Evolutionary conservation across 2,888 invertebrate species (phyloP).

Genomic region (Acanthosepion esculentum): DNA sequence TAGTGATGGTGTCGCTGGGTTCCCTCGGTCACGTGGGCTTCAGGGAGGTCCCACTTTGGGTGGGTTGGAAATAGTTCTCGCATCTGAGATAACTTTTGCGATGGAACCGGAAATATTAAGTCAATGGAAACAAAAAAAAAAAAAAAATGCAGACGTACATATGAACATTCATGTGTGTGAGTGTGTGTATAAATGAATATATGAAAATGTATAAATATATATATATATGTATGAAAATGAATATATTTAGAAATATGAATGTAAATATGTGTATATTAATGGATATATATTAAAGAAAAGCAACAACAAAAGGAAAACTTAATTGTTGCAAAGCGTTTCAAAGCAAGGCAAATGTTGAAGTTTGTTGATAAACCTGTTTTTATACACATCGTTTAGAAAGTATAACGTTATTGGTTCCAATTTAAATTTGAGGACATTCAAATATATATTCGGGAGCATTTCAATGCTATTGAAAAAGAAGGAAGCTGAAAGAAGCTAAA

Average conservation of each 20-base stretch:
- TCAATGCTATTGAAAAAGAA: too few relatives aligned
- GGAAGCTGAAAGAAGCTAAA: too few relatives aligned
- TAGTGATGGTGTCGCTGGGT: neutral
- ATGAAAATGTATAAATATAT: neutral
- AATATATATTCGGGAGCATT: too few relatives aligned
- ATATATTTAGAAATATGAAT: neutral
- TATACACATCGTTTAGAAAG: too few relatives aligned
- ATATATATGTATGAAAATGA: neutral
- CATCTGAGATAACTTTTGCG: neutral
- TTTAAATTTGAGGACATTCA: too few relatives aligned
- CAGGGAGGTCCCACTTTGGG: neutral
- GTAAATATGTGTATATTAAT: too few relatives aligned
- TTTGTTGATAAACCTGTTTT: too few relatives aligned
- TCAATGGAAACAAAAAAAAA: neutral
- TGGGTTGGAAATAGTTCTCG: neutral
- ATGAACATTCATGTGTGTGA: neutral
- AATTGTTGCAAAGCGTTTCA: too few relatives aligned
- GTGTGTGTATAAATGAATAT: neutral
- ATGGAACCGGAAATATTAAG: neutral
- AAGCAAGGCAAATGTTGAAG: too few relatives aligned
- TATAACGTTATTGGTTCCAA: too few relatives aligned
- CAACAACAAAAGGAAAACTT: too few relatives aligned
- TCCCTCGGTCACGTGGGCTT: neutral
- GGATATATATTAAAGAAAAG: too few relatives aligned
- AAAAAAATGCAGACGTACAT: neutral